Evolutionary conservation across 2,113 vertebrate genomes (phyloP), one percentile per base, ranked within the genome.

Genomic region (Ptilorrhoa leucosticta): DNA sequence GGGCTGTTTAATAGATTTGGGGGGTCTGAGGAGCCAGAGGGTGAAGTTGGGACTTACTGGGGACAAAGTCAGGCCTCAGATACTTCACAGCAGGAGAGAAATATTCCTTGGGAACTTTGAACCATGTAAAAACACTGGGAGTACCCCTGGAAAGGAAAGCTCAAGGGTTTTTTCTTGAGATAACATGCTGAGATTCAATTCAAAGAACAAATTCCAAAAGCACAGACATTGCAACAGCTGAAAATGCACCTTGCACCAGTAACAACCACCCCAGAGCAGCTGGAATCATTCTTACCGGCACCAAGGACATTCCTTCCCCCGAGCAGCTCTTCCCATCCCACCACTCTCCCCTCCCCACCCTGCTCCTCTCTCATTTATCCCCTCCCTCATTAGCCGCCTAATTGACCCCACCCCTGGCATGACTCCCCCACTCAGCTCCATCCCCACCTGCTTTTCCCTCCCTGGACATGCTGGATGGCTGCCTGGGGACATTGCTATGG

Each of bases 381-480:
- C 9, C 60, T 70, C 30, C 40, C 60, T 83, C 48, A 48, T 56
- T 22, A 79, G 57, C 60, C 28, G 31, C 40, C 30, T 22, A 33
- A 56, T 14, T 39, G 35, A 33, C 17, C 26, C 54, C 84, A 66
- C 2, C 50, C 42, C 13, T 44, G 56, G 2, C 68, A 30, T 15
- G 26, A 3, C 5, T 33, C 3, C 26, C 20, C 21, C 30, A 2
- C 80, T 3, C 23, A 23, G 28, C 68, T 82, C 45, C 57, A 8
- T 6, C 22, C 85, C 21, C 37, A 19, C 3, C 50, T 77, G 73
- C 33, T 35, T 31, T 10, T 21, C 23, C 19, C 35, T n/a, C 45
- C 65, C 31, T 2, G 15, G 4, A 1, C 30, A 45, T 2, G 0
- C 11, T 15, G 8, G 19, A 6, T 11, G 31, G 3, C n/a, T n/a